Percentiles rank a stretch among this genome's conserved stretches.
Evolutionary conservation across 2,797 vertebrate species (phyloP).

Genomic region (Phyllotis vaccarum): DNA sequence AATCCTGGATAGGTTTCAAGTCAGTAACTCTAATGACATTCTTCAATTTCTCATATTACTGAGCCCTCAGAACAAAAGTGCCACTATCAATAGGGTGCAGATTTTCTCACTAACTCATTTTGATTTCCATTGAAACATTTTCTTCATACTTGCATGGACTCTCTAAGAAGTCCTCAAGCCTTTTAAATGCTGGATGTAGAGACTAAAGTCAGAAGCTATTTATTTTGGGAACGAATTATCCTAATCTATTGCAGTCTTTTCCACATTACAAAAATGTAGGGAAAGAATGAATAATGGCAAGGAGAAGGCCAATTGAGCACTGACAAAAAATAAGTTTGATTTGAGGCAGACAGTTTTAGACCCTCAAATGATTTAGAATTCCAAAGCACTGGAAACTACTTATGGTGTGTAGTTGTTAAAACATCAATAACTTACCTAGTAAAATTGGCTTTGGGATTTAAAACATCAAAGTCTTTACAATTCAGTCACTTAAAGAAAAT

Average conservation of each 20-base stretch:
- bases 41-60: slow-evolving; percentile 78
- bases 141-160: slow-evolving; percentile 64
- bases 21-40: slow-evolving; percentile 78
- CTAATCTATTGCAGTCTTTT: slow-evolving; percentile 75
- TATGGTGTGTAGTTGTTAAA: slow-evolving; percentile 49
- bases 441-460: slow-evolving; percentile 60
- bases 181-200: slow-evolving; percentile 76
- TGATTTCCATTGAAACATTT: slow-evolving; percentile 77
- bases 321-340: slow-evolving; percentile 39
- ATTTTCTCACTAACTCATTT: slow-evolving; percentile 74
- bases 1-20: slow-evolving; percentile 75
- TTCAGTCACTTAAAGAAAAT: not conserved
- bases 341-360: slow-evolving; percentile 58
- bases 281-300: slow-evolving; percentile 64
- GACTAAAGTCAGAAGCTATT: slow-evolving; percentile 73
- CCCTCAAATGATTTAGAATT: slow-evolving; percentile 55
- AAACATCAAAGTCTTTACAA: slow-evolving; percentile 49
- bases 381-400: slow-evolving; percentile 32
- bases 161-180: slow-evolving; percentile 67
- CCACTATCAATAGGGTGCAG: slow-evolving; percentile 73
- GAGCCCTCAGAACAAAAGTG: slow-evolving; percentile 78
- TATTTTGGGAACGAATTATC: slow-evolving; percentile 78
- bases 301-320: slow-evolving; percentile 24
- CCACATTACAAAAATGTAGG: slow-evolving; percentile 50
- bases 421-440: slow-evolving; percentile 7